Percentiles rank a stretch among this genome's conserved stretches.
Conservation (phyloP, 1,140 invertebrate species). For the Leptopilina boulardi region DNA sequence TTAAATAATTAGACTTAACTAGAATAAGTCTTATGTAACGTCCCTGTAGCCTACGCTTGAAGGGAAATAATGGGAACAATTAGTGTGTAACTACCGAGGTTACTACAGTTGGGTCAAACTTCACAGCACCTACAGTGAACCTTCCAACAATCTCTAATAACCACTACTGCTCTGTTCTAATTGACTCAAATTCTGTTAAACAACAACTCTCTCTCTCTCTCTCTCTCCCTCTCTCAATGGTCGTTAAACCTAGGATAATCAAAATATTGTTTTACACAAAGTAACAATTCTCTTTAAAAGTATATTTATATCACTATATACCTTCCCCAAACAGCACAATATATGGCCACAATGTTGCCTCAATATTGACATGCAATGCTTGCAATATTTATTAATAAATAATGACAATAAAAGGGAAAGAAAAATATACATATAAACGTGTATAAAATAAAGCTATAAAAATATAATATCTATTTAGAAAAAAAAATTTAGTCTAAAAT, state of each 20-base stretch:
- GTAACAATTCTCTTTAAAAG: not conserved
- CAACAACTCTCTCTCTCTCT: not conserved
- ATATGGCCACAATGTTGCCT: too few relatives aligned
- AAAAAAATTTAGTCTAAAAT: too few relatives aligned
- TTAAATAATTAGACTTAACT: not conserved
- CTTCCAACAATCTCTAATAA: conserved; percentile 29
- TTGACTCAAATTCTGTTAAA: conserved; percentile 23
- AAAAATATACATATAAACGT: too few relatives aligned
- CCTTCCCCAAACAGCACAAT: too few relatives aligned
- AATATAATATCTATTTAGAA: too few relatives aligned
- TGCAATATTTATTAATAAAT: too few relatives aligned
- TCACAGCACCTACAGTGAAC: conserved; percentile 12
- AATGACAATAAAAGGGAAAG: too few relatives aligned
- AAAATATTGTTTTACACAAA: conserved; percentile 6
- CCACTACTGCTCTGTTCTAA: conserved; percentile 14
- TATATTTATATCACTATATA: too few relatives aligned
- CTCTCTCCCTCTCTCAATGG: not conserved
- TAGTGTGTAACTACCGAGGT: conserved; percentile 20
- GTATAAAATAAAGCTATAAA: too few relatives aligned
- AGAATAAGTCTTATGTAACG: conserved; percentile 26
- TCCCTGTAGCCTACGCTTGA: conserved; percentile 16
- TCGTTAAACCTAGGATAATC: not conserved
- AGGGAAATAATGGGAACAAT: conserved; percentile 25
- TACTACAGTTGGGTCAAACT: conserved; percentile 28
- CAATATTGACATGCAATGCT: too few relatives aligned